Evolutionary conservation across 1,140 invertebrate genomes (phyloP).

Genomic region (Ostrea edulis): DNA sequence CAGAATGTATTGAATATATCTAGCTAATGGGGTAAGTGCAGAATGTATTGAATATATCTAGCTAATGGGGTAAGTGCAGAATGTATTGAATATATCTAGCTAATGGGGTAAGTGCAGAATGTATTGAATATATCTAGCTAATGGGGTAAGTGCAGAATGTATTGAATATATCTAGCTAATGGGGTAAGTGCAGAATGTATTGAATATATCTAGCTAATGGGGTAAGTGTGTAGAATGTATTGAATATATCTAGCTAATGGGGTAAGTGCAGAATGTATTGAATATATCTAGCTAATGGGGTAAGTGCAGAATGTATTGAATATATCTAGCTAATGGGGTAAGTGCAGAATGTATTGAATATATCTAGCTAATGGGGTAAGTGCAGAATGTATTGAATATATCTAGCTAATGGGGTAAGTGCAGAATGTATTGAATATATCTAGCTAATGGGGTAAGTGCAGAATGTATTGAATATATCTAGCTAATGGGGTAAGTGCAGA

Average conservation of each 20-base stretch:
- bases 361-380: conserved; percentile 54
- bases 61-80: conserved; percentile 45
- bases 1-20: not conserved
- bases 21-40: conserved; percentile 48
- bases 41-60: conserved; percentile 13
- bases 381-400: not conserved
- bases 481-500: conserved; percentile 45
- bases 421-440: not conserved
- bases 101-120: conserved; percentile 43
- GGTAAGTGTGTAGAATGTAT: conserved; percentile 15
- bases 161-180: conserved; percentile 41
- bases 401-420: conserved; percentile 51
- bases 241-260: conserved; percentile 47
- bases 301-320: not conserved
- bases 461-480: conserved; percentile 13
- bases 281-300: conserved; percentile 50
- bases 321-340: conserved; percentile 53
- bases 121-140: conserved; percentile 35
- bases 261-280: not conserved
- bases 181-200: conserved; percentile 34
- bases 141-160: conserved; percentile 41
- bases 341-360: not conserved
- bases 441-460: conserved; percentile 48
- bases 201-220: conserved; percentile 47
- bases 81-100: conserved; percentile 28